phyloP scores from a whole-genome alignment of 2,113 vertebrate species.

The Pelmatolapia mariae region DNA sequence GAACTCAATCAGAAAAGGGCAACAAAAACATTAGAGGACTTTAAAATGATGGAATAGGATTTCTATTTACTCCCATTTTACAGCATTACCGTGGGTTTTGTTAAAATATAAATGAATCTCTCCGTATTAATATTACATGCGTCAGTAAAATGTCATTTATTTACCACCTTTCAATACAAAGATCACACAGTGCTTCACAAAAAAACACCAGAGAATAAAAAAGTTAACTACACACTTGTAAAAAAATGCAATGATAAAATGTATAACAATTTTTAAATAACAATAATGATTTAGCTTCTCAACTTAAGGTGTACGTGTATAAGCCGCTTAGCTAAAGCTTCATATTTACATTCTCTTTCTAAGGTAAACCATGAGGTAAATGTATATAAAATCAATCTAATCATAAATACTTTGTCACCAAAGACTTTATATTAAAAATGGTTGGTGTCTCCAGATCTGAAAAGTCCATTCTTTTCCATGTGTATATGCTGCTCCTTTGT shows the following conservation, averaged over 20 bases:
- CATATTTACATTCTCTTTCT: neutral
- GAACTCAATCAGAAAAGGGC: neutral
- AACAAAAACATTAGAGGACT: neutral
- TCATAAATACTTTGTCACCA: fast-evolving
- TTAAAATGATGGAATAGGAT: neutral
- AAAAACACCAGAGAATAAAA: neutral
- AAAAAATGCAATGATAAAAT: neutral
- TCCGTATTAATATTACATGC: fast-evolving
- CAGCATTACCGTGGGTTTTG: fast-evolving
- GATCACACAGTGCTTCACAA: neutral
- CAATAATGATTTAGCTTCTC: neutral
- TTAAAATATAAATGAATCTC: neutral
- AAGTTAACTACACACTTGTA: neutral
- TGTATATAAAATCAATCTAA: neutral
- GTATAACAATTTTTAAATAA: neutral
- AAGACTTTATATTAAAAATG: neutral
- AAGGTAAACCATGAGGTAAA: neutral
- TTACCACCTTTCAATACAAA: neutral
- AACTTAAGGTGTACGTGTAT: neutral
- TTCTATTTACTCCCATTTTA: neutral
- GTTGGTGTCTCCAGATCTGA: neutral
- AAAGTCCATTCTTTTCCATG: neutral
- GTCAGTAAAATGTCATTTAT: neutral
- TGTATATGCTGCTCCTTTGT: neutral
- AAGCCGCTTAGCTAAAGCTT: neutral